phyloP scores from a whole-genome alignment of 2,797 vertebrate genomes.

The Benthosema pterotum region DNA sequence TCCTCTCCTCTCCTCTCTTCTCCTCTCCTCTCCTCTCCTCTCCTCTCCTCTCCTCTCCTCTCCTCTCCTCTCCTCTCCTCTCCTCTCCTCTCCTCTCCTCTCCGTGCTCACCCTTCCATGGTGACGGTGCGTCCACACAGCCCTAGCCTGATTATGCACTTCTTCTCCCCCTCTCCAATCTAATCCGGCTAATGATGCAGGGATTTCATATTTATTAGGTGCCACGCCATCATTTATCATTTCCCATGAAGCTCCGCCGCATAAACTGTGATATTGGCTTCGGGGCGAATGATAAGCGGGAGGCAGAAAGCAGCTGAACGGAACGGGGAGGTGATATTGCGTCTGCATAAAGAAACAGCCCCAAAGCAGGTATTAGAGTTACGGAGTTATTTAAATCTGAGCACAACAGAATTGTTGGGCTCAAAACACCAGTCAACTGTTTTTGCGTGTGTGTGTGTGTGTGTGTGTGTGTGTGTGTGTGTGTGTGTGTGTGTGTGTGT shows the following conservation, averaged over 20 bases:
- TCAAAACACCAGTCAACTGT: too few relatives aligned
- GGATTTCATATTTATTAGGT: conserved; percentile 72
- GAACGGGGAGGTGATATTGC: conserved; percentile 40
- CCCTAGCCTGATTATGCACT: conserved; percentile 66
- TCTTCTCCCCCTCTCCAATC: conserved; percentile 63
- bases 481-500: too few relatives aligned
- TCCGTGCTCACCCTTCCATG: conserved; percentile 8
- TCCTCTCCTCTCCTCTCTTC: conserved; percentile 4
- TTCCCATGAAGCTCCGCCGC: conserved; percentile 38
- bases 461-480: too few relatives aligned
- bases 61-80: conserved; percentile 11
- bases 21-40: conserved; percentile 21
- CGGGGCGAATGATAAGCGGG: conserved; percentile 56
- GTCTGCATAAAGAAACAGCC: conserved; percentile 19
- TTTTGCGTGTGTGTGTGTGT: too few relatives aligned
- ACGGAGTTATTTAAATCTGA: conserved; percentile 27
- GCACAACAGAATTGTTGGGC: not conserved
- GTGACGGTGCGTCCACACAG: not conserved
- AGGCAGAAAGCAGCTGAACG: conserved; percentile 45
- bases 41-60: not conserved
- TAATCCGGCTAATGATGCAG: conserved; percentile 72
- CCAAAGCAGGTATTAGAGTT: conserved; percentile 42
- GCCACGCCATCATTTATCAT: conserved; percentile 56
- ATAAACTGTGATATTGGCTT: conserved; percentile 62
- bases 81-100: conserved; percentile 25